Percentiles rank a stretch among this genome's conserved stretches.
phyloP scores from a whole-genome alignment of 2,888 invertebrate species.

The Apeira syringaria region DNA sequence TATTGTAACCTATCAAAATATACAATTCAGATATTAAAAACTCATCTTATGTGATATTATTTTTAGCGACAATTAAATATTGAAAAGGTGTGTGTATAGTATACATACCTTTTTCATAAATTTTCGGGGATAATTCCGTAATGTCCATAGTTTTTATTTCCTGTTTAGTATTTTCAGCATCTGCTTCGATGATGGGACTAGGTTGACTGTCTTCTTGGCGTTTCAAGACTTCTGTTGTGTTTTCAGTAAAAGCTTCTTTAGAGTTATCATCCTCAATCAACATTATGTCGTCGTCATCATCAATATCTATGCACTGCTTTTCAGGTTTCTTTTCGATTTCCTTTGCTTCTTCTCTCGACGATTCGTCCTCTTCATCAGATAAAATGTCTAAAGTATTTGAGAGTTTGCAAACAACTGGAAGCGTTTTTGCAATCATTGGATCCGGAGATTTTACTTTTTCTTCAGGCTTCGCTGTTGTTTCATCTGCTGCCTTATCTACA shows the following conservation, averaged over 20 bases:
- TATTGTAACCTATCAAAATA: no score
- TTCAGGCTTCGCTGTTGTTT: neutral
- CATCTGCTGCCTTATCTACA: conserved; percentile 12
- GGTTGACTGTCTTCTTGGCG: conserved; percentile 22
- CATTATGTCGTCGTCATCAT: conserved; percentile 75
- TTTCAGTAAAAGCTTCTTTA: conserved; percentile 34
- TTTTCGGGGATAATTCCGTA: conserved; percentile 24
- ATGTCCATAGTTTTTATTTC: conserved; percentile 16
- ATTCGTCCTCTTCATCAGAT: conserved; percentile 71
- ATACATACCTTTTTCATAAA: conserved; percentile 35
- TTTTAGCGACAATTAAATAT: no score
- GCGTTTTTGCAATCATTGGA: conserved; percentile 7
- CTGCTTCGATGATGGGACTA: conserved; percentile 17
- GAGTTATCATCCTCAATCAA: conserved; percentile 66
- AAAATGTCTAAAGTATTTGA: conserved; percentile 68
- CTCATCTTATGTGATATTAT: no score
- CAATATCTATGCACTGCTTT: conserved; percentile 61
- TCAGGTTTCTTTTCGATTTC: conserved; percentile 9
- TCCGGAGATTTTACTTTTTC: conserved; percentile 4
- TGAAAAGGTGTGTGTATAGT: no score
- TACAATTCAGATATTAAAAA: no score
- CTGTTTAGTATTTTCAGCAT: conserved; percentile 31
- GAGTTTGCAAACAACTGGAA: conserved; percentile 49
- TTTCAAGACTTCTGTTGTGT: conserved; percentile 21
- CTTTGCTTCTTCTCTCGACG: conserved; percentile 17